Evolutionary conservation across 2,113 vertebrate genomes (phyloP).

Genomic region (Stercorarius parasiticus): DNA sequence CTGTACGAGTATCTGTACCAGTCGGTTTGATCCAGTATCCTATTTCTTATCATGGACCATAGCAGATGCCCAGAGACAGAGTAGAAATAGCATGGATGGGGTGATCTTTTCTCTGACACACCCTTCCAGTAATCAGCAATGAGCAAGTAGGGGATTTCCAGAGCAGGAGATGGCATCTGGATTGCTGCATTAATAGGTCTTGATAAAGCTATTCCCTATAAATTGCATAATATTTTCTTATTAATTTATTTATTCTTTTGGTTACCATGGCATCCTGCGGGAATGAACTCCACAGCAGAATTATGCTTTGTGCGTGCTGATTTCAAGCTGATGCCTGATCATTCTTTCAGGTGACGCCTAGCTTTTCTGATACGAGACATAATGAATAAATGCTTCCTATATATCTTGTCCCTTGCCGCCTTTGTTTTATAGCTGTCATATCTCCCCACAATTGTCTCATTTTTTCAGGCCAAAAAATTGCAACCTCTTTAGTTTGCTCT

Average conservation of each 20-base stretch:
- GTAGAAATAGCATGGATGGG: background rate
- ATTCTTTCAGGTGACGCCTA: background rate
- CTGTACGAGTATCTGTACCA: background rate
- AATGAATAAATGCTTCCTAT: background rate
- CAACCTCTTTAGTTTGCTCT: background rate
- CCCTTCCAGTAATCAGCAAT: background rate
- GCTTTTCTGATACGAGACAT: background rate
- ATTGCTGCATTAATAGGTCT: background rate
- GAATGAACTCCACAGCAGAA: background rate
- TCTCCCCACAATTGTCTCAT: background rate
- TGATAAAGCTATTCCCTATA: background rate
- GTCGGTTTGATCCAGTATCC: background rate
- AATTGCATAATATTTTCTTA: background rate
- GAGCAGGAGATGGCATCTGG: background rate
- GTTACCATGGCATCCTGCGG: background rate
- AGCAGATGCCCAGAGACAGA: background rate
- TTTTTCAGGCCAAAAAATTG: background rate
- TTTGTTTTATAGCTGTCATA: background rate
- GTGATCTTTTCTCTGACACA: background rate
- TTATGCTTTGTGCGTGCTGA: background rate
- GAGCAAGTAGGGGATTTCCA: background rate
- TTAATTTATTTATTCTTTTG: background rate
- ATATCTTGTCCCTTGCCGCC: background rate
- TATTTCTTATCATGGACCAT: background rate
- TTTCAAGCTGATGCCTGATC: background rate